phyloP scores from a whole-genome alignment of 2,113 vertebrate genomes.

The Cinclus cinclus region DNA sequence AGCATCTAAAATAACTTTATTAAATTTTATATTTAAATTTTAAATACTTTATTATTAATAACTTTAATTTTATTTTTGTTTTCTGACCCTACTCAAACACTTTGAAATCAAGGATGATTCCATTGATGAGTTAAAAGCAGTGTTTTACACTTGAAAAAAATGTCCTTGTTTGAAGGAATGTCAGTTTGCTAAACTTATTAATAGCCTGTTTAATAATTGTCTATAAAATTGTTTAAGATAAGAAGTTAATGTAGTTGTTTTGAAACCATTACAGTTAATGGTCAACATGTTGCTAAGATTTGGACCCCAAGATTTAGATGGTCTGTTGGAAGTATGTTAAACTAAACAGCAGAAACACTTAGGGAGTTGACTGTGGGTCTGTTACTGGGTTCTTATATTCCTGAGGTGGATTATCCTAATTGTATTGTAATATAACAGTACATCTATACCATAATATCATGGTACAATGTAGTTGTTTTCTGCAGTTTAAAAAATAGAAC shows the following conservation, averaged over 20 bases:
- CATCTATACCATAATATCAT: not conserved
- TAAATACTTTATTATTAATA: too few relatives aligned
- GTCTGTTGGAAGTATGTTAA: conserved; percentile 7
- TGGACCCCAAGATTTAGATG: not conserved
- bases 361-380: not conserved
- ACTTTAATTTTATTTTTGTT: not conserved
- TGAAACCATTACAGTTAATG: not conserved
- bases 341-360: not conserved
- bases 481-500: not conserved
- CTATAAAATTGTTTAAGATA: not conserved
- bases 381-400: not conserved
- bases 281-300: not conserved
- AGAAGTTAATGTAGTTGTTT: not conserved
- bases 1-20: not conserved
- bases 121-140: not conserved
- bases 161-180: not conserved
- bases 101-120: not conserved
- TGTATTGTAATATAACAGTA: not conserved
- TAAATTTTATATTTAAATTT: too few relatives aligned
- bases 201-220: not conserved
- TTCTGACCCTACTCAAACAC: not conserved
- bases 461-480: not conserved
- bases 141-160: not conserved
- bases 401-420: not conserved
- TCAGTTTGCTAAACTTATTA: not conserved